Evolutionary conservation across 2,113 vertebrate genomes (phyloP), one percentile per base, ranked within the genome.

Genomic region (Cariama cristata): DNA sequence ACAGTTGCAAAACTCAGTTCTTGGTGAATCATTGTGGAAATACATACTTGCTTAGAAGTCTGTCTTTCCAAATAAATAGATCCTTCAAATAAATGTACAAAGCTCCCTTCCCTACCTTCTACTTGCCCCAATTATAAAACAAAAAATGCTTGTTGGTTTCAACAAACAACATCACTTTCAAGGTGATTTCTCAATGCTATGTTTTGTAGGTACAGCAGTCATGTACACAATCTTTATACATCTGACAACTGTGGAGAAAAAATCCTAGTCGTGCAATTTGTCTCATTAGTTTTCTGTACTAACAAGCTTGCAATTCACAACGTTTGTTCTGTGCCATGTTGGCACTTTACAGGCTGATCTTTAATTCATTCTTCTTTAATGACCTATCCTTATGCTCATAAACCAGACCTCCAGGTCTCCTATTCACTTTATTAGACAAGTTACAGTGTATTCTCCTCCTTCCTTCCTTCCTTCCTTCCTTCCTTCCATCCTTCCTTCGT

Each of bases 361-460:
- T 97, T 92, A 91, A 89, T 92, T 92, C 49, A 66, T 75, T 52
- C 20, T 93, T 72, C 67, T 93, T 40, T 95, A 60, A 92, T 89
- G 91, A 90, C 49, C 44, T 45, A 22, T 73, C 76, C 14, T 22
- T 94, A 89, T 79, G 40, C 35, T 82, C n/a, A 87, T 79, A 90
- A 90, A 73, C 40, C 47, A 75, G 60, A 90, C 40, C 82, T 91
- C 18, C 9, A 42, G 56, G 62, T 59, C 45, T 85, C 42, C 38
- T 82, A 91, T 72, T 22, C 27, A 69, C 38, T 87, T 95, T 16
- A 73, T 91, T 86, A 53, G n/a, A 83, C 20, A 90, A 73, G 32
- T 55, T 73, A 75, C 14, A 28, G 5, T 5, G 12, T 35, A 5
- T 30, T n/a, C 11, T 5, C 5, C 58, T 30, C 6, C 5, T 66